These are phyloP conservation scores for Acanthis flammea DNA, from an alignment of 2,797 vertebrate genomes.

Conservation along the genomic window DNA sequence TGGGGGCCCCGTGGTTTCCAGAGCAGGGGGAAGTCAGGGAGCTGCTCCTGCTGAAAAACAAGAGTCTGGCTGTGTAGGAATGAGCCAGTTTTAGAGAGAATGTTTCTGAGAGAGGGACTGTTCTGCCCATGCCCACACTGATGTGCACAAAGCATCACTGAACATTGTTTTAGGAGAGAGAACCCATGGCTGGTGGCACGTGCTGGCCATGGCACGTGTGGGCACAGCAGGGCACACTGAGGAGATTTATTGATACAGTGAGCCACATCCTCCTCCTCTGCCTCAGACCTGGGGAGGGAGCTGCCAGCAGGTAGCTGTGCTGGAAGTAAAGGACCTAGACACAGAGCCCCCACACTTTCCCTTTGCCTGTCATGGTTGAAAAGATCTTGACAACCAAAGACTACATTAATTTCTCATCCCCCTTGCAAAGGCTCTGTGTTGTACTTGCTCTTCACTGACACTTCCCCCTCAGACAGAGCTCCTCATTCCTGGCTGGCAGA, in stretches of 20 bases:
- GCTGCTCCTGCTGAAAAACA: background rate
- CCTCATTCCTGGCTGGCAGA: background rate
- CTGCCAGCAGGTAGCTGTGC: background rate
- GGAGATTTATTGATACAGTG: background rate
- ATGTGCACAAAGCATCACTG: background rate
- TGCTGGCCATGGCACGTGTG: accelerated
- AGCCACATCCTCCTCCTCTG: background rate
- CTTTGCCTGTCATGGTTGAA: background rate
- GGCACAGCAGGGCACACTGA: background rate
- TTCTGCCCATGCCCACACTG: accelerated
- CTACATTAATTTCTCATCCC: background rate
- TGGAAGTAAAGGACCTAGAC: background rate
- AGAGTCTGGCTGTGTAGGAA: background rate
- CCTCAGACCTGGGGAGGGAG: background rate
- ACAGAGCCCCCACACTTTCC: background rate
- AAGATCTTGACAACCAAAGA: background rate
- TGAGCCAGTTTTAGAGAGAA: background rate
- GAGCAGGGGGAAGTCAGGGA: background rate
- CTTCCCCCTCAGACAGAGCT: background rate
- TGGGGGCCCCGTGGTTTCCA: accelerated
- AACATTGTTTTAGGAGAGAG: background rate
- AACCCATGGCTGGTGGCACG: background rate
- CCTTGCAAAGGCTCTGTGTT: background rate
- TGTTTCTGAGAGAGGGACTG: background rate
- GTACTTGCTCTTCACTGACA: background rate